Percentiles rank a stretch among this genome's conserved stretches.
Evolutionary conservation across 2,797 vertebrate genomes (phyloP).

Genomic region (Pseudomugil tenellus): DNA sequence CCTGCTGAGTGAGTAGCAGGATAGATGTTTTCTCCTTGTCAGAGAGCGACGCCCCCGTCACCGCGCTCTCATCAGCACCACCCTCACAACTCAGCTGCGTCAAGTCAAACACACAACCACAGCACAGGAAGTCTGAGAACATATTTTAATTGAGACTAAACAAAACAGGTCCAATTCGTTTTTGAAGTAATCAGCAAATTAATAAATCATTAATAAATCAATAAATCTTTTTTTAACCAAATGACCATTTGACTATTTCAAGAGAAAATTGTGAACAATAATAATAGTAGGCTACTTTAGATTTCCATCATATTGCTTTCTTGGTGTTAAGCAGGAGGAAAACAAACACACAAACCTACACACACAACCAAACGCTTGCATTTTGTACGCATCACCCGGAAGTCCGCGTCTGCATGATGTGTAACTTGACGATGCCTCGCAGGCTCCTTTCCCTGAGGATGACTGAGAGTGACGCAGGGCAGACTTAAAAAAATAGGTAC

Average conservation of each 20-base stretch:
- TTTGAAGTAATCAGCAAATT: too few relatives aligned
- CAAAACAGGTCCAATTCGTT: background rate
- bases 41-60: constrained; percentile 58
- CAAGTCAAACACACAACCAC: constrained; percentile 32
- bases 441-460: constrained; percentile 58
- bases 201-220: too few relatives aligned
- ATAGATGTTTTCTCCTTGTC: constrained; percentile 48
- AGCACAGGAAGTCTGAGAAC: constrained; percentile 44
- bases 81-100: constrained; percentile 23
- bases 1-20: constrained; percentile 38
- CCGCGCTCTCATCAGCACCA: constrained; percentile 74
- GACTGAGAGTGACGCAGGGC: constrained; percentile 79
- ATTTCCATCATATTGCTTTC: background rate
- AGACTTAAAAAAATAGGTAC: constrained; percentile 60
- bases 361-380: constrained; percentile 1
- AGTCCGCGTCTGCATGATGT: rapidly evolving
- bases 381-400: constrained; percentile 43
- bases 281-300: too few relatives aligned
- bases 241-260: too few relatives aligned
- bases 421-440: constrained; percentile 38
- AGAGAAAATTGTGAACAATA: too few relatives aligned
- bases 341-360: too few relatives aligned
- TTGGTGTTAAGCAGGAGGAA: background rate
- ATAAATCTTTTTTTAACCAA: too few relatives aligned
- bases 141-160: background rate